phyloP scores from a whole-genome alignment of 2,888 invertebrate genomes.

The Sphaerophoria taeniata region DNA sequence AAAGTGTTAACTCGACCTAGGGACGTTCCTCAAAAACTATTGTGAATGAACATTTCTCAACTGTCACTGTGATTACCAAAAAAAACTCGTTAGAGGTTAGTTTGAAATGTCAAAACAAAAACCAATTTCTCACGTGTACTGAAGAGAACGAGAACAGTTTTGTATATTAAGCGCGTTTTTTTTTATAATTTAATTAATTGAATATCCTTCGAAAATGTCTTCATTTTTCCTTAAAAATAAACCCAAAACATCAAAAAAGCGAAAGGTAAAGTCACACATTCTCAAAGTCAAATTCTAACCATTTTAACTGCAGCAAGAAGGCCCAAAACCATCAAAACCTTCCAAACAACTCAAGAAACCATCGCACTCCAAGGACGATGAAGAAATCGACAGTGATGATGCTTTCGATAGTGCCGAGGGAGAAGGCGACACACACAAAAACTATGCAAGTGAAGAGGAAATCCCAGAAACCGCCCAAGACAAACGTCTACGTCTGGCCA shows the following conservation, averaged over 20 bases:
- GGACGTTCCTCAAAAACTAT: neutral
- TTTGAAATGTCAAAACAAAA: constrained; percentile 69
- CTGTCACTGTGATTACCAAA: neutral
- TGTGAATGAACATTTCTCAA: constrained; percentile 33
- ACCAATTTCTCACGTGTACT: constrained; percentile 58
- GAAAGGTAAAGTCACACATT: constrained; percentile 81
- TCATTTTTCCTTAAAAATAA: constrained; percentile 86
- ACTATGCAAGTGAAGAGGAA: constrained; percentile 79
- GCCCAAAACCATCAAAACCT: constrained; percentile 51
- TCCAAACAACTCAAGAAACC: constrained; percentile 72
- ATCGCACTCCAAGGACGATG: constrained; percentile 82
- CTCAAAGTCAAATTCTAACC: neutral
- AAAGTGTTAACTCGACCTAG: too few species aligned
- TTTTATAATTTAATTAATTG: constrained; percentile 3
- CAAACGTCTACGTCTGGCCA: constrained; percentile 94
- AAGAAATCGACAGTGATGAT: constrained; percentile 88
- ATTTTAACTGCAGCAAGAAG: constrained; percentile 45
- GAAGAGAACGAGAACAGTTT: neutral
- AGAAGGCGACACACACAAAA: constrained; percentile 67
- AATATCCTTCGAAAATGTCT: constrained; percentile 79
- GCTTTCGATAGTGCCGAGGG: constrained; percentile 83
- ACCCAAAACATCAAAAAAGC: constrained; percentile 84
- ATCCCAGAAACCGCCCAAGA: constrained; percentile 92
- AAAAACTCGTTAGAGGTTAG: constrained; percentile 49
- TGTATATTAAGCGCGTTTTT: constrained; percentile 44